Percentiles rank a stretch among this genome's conserved stretches.
Conservation (phyloP, 1,140 invertebrate genomes). For the Octopus sinensis region DNA sequence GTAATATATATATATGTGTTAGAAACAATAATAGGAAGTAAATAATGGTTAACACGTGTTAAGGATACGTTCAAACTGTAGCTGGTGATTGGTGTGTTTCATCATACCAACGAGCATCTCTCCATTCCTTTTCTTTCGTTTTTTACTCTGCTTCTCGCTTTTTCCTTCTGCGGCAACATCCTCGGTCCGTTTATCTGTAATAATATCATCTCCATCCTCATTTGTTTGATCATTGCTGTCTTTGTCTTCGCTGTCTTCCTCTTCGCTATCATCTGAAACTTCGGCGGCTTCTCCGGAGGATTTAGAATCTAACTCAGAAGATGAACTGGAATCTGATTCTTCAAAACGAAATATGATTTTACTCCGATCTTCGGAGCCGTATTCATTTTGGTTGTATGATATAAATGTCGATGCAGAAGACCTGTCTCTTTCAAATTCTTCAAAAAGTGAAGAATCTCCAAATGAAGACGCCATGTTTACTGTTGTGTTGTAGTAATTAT, state of each 20-base stretch:
- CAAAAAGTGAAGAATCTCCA: slow-evolving; percentile 47
- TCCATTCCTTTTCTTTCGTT: not conserved
- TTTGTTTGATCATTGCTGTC: not conserved
- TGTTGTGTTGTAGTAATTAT: not conserved
- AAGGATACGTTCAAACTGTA: slow-evolving; percentile 38
- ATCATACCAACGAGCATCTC: slow-evolving; percentile 12
- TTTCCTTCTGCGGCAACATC: slow-evolving; percentile 18
- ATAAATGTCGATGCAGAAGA: slow-evolving; percentile 38
- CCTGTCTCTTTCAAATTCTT: slow-evolving; percentile 50
- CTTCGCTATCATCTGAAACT: slow-evolving; percentile 13
- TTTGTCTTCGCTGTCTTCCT: slow-evolving; percentile 9
- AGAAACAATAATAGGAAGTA: no score
- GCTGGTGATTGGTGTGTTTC: slow-evolving; percentile 28
- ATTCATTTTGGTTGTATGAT: slow-evolving; percentile 31
- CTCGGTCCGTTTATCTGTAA: slow-evolving; percentile 9
- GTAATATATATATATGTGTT: no score
- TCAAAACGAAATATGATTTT: slow-evolving; percentile 37
- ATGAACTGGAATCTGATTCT: slow-evolving; percentile 10
- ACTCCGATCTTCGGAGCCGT: slow-evolving; percentile 32
- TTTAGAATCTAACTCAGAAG: slow-evolving; percentile 28
- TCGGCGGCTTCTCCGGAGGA: slow-evolving; percentile 25
- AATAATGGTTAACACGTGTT: not conserved
- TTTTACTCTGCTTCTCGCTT: slow-evolving; percentile 11
- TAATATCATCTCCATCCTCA: slow-evolving; percentile 26
- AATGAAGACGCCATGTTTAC: slow-evolving; percentile 41